Conservation (phyloP, 2,888 invertebrate genomes). For the Leptinotarsa rubiginosa region DNA sequence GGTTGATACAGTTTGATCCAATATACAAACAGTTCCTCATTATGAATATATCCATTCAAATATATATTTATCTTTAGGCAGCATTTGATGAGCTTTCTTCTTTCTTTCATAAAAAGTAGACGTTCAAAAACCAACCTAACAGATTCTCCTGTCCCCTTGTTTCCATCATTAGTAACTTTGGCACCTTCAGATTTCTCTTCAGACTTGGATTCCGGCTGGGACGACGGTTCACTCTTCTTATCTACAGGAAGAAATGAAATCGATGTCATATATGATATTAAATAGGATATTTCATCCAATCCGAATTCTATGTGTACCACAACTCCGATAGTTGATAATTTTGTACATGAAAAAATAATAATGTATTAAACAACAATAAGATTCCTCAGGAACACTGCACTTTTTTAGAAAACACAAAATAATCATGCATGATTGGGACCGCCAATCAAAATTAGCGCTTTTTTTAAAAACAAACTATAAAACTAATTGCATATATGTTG, state of each 20-base stretch:
- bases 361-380: constrained; percentile 39
- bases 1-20: not conserved
- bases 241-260: constrained; percentile 60
- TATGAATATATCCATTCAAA: constrained; percentile 27
- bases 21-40: constrained; percentile 6
- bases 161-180: constrained; percentile 42
- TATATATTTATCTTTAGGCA: constrained; percentile 35
- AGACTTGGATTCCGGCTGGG: constrained; percentile 32
- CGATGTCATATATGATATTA: constrained; percentile 54
- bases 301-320: constrained; percentile 50
- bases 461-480: constrained; percentile 31
- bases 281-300: constrained; percentile 48
- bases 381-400: constrained; percentile 43
- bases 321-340: constrained; percentile 41
- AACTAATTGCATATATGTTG: constrained; percentile 46
- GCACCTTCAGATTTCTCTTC: constrained; percentile 41
- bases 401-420: constrained; percentile 32
- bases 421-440: constrained; percentile 31
- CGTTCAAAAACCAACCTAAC: constrained; percentile 55
- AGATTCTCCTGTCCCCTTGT: constrained; percentile 46
- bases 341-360: constrained; percentile 46
- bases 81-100: constrained; percentile 45
- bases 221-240: constrained; percentile 51
- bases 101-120: constrained; percentile 29
- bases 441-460: constrained; percentile 10